These are phyloP conservation scores for Eptesicus fuscus DNA, from an alignment of 2,113 vertebrate genomes.

Conservation along the genomic window DNA sequence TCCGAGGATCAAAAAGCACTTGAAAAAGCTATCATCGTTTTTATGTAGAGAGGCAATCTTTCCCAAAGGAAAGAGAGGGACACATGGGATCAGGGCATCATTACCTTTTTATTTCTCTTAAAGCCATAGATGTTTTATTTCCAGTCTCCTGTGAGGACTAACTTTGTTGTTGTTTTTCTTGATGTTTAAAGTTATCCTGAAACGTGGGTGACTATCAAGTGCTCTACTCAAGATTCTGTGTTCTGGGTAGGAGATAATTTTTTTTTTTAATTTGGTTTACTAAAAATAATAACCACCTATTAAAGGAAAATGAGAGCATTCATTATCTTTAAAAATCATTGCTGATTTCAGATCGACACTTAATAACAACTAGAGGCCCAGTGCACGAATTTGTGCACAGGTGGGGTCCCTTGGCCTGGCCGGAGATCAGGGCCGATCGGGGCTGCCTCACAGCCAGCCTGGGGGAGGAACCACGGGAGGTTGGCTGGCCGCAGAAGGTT, in stretches of 20 bases:
- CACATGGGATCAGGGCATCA: background rate
- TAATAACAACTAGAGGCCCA: background rate
- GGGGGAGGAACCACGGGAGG: too few relatives aligned
- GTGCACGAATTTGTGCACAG: too few relatives aligned
- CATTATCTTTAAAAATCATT: background rate
- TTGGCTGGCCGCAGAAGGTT: too few relatives aligned
- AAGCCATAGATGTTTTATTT: slow-evolving; percentile 28
- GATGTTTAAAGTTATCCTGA: slow-evolving; percentile 7
- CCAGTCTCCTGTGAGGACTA: slow-evolving; percentile 33
- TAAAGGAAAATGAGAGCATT: background rate
- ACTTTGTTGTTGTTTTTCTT: background rate
- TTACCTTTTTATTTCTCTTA: slow-evolving; percentile 46
- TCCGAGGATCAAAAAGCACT: background rate
- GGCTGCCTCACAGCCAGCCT: too few relatives aligned
- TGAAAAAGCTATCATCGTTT: background rate
- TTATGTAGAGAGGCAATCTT: slow-evolving; percentile 7
- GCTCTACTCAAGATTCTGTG: background rate
- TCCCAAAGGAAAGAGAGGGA: background rate
- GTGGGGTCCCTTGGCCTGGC: too few relatives aligned
- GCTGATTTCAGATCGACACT: background rate
- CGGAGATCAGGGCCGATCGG: too few relatives aligned
- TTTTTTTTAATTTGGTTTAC: slow-evolving; percentile 37
- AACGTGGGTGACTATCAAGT: background rate
- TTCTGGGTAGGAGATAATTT: background rate
- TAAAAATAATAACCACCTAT: slow-evolving; percentile 54